Percentiles rank a stretch among this genome's conserved stretches.
phyloP scores from a whole-genome alignment of 2,113 vertebrate genomes.

The Tautogolabrus adspersus region DNA sequence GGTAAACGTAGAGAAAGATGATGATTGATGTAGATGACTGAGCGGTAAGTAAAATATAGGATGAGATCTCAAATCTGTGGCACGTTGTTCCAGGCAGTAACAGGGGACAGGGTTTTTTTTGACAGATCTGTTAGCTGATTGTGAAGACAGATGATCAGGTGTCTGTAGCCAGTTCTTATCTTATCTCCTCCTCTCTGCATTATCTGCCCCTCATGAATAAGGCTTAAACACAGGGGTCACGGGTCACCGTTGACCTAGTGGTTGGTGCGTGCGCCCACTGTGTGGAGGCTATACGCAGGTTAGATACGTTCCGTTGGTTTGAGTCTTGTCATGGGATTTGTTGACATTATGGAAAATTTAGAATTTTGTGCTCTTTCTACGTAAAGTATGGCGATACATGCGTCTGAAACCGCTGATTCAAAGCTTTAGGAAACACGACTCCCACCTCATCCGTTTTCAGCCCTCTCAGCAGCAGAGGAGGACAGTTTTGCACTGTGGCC shows the following conservation, averaged over 20 bases:
- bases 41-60: not conserved
- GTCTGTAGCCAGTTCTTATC: slow-evolving; percentile 12
- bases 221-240: not conserved
- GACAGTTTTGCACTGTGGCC: slow-evolving; percentile 11
- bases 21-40: not conserved
- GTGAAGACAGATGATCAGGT: slow-evolving; percentile 31
- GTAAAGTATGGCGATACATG: not conserved
- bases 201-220: slow-evolving; percentile 17
- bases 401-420: not conserved
- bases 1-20: not conserved
- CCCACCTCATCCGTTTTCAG: slow-evolving; percentile 25
- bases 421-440: slow-evolving; percentile 25
- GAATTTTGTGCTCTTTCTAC: not conserved
- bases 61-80: slow-evolving; percentile 7
- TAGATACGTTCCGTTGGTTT: not conserved
- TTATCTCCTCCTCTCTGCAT: slow-evolving; percentile 39
- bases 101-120: slow-evolving; percentile 16
- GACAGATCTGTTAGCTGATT: slow-evolving; percentile 21
- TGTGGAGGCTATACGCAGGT: not conserved
- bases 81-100: not conserved
- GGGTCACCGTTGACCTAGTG: too few relatives aligned
- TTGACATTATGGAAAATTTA: not conserved
- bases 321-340: not conserved
- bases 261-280: too few relatives aligned
- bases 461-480: slow-evolving; percentile 31